A percentile compares a stretch with the other conserved stretches of the same genome.
These are phyloP conservation scores for Mormyrus iriodes DNA, from an alignment of 2,113 vertebrate genomes.

Conservation along the genomic window DNA sequence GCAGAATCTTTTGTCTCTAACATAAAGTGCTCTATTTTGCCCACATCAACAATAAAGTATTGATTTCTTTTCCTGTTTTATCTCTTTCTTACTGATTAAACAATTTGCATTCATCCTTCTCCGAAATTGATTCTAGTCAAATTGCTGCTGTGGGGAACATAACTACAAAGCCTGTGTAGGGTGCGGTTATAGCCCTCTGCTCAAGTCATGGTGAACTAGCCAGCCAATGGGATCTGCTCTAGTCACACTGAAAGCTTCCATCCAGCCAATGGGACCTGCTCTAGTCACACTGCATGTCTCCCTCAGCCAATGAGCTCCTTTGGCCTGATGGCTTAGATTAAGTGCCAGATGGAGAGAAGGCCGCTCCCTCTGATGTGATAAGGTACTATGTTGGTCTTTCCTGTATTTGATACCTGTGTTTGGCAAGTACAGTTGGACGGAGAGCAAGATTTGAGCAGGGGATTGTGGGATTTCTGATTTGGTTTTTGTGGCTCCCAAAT, in stretches of 20 bases:
- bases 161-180: background rate
- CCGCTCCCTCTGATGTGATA: background rate
- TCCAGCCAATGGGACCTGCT: background rate
- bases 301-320: background rate
- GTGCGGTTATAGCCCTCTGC: background rate
- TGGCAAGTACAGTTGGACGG: background rate
- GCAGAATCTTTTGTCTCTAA: background rate
- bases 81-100: background rate
- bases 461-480: background rate
- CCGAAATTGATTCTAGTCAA: background rate
- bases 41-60: background rate
- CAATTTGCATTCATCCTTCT: constrained; percentile 10
- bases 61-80: background rate
- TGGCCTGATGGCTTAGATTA: background rate
- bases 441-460: background rate
- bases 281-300: background rate
- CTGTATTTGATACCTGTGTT: background rate
- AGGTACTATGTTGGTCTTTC: background rate
- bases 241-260: background rate
- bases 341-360: background rate
- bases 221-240: too few relatives aligned
- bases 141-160: background rate
- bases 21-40: background rate
- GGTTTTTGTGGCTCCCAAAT: background rate
- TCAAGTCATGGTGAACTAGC: background rate